Evolutionary conservation across 2,888 invertebrate genomes (phyloP), one percentile per base, ranked within the genome.

Genomic region (Aethes cnicana): DNA sequence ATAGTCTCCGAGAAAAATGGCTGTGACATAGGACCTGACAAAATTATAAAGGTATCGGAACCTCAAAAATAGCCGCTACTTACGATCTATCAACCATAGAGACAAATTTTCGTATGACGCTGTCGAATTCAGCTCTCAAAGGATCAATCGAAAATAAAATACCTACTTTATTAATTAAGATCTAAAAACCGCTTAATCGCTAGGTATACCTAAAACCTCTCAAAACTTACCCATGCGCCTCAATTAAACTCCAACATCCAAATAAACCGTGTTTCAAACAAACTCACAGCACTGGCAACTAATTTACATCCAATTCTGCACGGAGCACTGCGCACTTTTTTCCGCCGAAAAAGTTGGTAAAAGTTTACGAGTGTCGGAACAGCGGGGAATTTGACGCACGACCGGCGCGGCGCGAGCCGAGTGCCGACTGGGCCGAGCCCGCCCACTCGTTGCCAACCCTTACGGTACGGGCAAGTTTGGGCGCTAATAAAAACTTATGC

Each of bases 291-390:
- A 20, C 37, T 37, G 20, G 64, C 66, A 68, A 72, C 76, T 74
- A 75, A 73, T 74, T 75, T 69, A 68, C 69, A 72, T 69, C 69
- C 70, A 63, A 74, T 64, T 66, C 67, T 58, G 57, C 54, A 26
- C 50, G 28, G 47, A 58, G 62, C 69, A 70, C 68, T 57, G 66
- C 62, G 63, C 69, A 66, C 60, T 55, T 60, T 59, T n/a, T 55
- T 41, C 41, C 25, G 55, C 33, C 23, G 16, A 23, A 18, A 36
- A 37, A 48, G 47, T 53, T 48, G 21, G 48, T 37, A 17, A 48
- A 52, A 52, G 46, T 52, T 52, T 37, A 44, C 43, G 44, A 33
- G 52, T 25, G 18, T 14, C 4, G 12, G 7, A 12, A 16, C 23
- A n/a, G 32, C 39, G 32, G 14, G 32, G 14, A 14, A 17, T 14